A percentile compares a stretch with the other conserved stretches of the same genome.
Conservation (phyloP, 2,113 vertebrate species). For the Pseudopipra pipra region DNA sequence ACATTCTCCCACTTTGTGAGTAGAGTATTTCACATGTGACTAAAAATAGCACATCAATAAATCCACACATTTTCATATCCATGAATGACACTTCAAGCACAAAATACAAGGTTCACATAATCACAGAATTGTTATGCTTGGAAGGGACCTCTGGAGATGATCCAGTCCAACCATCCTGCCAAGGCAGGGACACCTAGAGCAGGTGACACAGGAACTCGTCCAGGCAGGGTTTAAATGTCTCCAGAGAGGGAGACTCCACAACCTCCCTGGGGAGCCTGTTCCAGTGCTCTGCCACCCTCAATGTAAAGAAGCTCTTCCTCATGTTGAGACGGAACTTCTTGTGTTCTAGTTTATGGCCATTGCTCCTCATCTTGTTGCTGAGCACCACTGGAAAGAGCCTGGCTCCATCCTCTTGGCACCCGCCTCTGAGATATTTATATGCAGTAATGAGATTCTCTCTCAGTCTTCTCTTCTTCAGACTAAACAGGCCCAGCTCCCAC, state of each 20-base stretch:
- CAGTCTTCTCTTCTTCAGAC: neutral
- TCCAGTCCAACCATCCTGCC: no score
- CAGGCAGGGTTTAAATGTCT: neutral
- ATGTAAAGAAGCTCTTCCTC: neutral
- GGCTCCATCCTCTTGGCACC: neutral
- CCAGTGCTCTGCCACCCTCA: neutral
- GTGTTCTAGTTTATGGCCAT: neutral
- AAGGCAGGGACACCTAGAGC: neutral
- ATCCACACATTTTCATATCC: neutral
- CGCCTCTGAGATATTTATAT: neutral
- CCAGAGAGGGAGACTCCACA: neutral
- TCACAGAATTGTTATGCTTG: neutral
- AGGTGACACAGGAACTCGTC: neutral
- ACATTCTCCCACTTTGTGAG: neutral
- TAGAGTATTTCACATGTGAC: fast-evolving
- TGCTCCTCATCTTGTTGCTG: fast-evolving
- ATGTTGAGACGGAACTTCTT: neutral
- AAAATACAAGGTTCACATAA: neutral
- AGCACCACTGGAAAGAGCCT: neutral
- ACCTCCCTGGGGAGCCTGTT: neutral
- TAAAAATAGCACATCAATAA: neutral
- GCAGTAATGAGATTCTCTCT: neutral
- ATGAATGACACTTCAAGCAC: neutral
- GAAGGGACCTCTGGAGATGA: neutral
- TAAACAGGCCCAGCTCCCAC: neutral